These are phyloP conservation scores for Morus bassanus DNA, from an alignment of 2,797 vertebrate species.

Conservation along the genomic window DNA sequence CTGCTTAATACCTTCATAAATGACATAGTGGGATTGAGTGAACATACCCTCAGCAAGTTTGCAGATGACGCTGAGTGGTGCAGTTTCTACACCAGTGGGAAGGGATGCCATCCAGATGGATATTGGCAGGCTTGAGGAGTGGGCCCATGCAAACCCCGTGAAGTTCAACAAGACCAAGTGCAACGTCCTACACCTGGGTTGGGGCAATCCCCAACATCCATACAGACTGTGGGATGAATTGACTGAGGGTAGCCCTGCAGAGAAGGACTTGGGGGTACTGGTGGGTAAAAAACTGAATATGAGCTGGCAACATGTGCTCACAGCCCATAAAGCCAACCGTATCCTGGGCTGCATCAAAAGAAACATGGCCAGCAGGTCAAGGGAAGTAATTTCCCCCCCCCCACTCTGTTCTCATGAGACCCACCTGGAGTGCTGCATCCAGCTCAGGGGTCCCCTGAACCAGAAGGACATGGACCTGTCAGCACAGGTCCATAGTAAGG, in stretches of 20 bases:
- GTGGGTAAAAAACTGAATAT: neutral
- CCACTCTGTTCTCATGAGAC: fast-evolving
- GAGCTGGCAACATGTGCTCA: neutral
- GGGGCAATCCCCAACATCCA: neutral
- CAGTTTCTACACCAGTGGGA: neutral
- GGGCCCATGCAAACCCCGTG: neutral
- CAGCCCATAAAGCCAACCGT: neutral
- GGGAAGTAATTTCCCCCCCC: neutral
- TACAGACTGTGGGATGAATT: neutral
- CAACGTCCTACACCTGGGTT: neutral
- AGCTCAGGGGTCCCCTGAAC: neutral
- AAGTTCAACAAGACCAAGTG: neutral
- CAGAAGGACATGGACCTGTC: neutral
- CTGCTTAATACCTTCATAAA: neutral
- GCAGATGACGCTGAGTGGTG: neutral
- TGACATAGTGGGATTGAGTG: neutral
- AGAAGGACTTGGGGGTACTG: neutral
- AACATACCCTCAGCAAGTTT: neutral
- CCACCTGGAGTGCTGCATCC: neutral
- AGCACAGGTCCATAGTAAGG: neutral
- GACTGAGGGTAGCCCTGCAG: neutral
- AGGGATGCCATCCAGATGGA: neutral
- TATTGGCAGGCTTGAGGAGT: fast-evolving
- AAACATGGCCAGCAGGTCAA: neutral
- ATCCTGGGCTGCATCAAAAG: neutral